Conservation (phyloP, 1,140 invertebrate genomes). For the Armadillidium nasatum region DNA sequence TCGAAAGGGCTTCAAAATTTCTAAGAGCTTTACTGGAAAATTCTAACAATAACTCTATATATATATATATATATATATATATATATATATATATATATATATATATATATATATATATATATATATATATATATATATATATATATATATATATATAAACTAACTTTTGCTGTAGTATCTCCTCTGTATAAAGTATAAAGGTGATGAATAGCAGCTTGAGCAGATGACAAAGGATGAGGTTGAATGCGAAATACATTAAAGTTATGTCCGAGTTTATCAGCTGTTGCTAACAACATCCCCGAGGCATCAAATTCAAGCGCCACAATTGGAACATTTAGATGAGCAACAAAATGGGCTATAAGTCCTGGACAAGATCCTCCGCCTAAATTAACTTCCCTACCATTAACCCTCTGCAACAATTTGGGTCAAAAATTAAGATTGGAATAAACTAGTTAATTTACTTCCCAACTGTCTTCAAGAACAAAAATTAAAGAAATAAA, state of each 20-base stretch:
- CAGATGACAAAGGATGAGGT: conserved; percentile 82
- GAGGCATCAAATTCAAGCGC: conserved; percentile 87
- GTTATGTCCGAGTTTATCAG: conserved; percentile 88
- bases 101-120: too few species aligned
- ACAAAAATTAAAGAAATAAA: conserved; percentile 8
- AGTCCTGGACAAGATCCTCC: conserved; percentile 54
- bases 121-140: too few species aligned
- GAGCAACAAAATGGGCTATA: conserved; percentile 90
- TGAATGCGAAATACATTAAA: conserved; percentile 94
- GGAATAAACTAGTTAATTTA: background rate
- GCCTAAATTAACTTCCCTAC: conserved; percentile 36
- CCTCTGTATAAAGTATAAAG: conserved; percentile 87
- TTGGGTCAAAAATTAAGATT: background rate
- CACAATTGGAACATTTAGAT: conserved; percentile 78
- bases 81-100: too few species aligned
- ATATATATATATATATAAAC: background rate
- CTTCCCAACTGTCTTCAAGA: conserved; percentile 19
- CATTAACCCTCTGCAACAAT: conserved; percentile 31
- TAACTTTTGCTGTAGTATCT: conserved; percentile 71
- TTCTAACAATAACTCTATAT: too few species aligned
- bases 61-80: too few species aligned
- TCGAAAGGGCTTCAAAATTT: too few species aligned
- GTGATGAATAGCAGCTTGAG: conserved; percentile 88
- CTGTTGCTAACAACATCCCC: conserved; percentile 84
- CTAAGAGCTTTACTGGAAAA: too few species aligned